phyloP scores from a whole-genome alignment of 2,888 invertebrate species.

The Corbicula japonica region DNA sequence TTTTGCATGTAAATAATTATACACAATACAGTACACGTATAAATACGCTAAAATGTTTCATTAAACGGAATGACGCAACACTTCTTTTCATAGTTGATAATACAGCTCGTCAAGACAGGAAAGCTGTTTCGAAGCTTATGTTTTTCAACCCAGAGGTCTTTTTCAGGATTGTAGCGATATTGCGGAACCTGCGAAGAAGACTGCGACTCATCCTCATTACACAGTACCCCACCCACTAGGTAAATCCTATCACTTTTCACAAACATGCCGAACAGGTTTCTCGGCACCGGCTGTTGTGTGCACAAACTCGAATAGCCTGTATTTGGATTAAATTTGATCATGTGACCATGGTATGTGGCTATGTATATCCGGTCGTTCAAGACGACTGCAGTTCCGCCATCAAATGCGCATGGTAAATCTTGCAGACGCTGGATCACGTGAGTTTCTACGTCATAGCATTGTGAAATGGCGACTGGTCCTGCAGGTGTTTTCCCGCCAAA shows the following conservation, averaged over 20 bases:
- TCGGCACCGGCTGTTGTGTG: slow-evolving; percentile 48
- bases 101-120: slow-evolving; percentile 53
- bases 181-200: slow-evolving; percentile 20
- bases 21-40: too few species aligned
- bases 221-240: slow-evolving; percentile 57
- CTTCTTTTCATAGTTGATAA: slow-evolving; percentile 55
- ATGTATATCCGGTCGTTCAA: slow-evolving; percentile 52
- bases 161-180: slow-evolving; percentile 57
- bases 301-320: slow-evolving; percentile 44
- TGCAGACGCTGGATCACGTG: slow-evolving; percentile 26
- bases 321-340: slow-evolving; percentile 56
- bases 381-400: slow-evolving; percentile 50
- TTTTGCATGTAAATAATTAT: too few species aligned
- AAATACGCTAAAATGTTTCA: slow-evolving; percentile 22
- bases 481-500: slow-evolving; percentile 60
- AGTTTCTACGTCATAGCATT: slow-evolving; percentile 44
- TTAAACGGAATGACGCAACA: slow-evolving; percentile 60
- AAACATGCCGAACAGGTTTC: slow-evolving; percentile 61
- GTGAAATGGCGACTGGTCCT: slow-evolving; percentile 50
- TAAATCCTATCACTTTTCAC: slow-evolving; percentile 58
- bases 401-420: slow-evolving; percentile 55
- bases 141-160: slow-evolving; percentile 56
- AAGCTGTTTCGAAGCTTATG: slow-evolving; percentile 40
- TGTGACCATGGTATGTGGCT: slow-evolving; percentile 63
- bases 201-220: slow-evolving; percentile 9